Percentiles rank a stretch among this genome's conserved stretches.
These are phyloP conservation scores for Falco berigora DNA, from an alignment of 2,797 vertebrate genomes.

Conservation along the genomic window DNA sequence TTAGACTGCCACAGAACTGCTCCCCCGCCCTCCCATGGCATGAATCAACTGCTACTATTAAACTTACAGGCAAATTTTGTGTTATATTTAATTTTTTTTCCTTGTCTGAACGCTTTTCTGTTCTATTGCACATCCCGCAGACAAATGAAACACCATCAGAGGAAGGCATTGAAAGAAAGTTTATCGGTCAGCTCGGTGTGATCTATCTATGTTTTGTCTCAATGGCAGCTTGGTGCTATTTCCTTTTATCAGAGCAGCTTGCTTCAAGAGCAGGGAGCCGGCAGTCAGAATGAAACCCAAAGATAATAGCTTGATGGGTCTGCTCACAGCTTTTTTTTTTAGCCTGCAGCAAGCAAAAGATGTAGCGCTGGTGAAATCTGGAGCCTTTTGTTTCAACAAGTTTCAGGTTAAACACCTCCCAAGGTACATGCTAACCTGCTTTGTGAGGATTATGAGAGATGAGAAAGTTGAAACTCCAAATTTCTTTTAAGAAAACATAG, in stretches of 20 bases:
- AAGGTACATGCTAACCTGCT: neutral
- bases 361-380: neutral
- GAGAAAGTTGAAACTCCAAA: neutral
- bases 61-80: constrained; percentile 47
- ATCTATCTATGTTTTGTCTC: neutral
- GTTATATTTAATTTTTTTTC: constrained; percentile 7
- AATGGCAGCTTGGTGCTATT: neutral
- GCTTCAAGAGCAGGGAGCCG: neutral
- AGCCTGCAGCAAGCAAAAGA: neutral
- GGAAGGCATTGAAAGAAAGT: neutral
- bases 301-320: neutral
- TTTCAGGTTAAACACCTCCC: neutral
- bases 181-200: constrained; percentile 6
- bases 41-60: constrained; percentile 50
- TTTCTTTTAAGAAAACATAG: neutral
- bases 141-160: constrained; percentile 6
- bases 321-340: neutral
- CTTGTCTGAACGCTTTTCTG: constrained; percentile 10
- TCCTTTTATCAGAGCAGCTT: neutral
- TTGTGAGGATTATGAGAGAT: constrained; percentile 1
- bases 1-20: constrained; percentile 28
- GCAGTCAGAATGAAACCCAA: neutral
- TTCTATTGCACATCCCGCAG: neutral
- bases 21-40: constrained; percentile 8
- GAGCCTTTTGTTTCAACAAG: constrained; percentile 32